phyloP scores from a whole-genome alignment of 1,140 invertebrate species.

The Drosophila leontia region DNA sequence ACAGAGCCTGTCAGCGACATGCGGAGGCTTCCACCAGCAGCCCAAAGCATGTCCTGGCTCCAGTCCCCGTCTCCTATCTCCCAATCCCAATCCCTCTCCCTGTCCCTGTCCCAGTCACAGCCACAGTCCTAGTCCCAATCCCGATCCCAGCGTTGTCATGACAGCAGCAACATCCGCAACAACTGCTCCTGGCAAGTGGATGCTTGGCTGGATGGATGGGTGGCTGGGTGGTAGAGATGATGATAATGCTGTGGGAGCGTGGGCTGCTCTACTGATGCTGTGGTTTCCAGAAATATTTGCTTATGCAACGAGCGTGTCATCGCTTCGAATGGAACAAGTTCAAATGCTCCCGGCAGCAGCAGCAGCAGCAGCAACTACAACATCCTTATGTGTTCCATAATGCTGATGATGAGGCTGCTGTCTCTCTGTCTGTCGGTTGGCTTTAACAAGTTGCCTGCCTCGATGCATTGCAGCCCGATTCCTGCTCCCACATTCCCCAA shows the following conservation, averaged over 20 bases:
- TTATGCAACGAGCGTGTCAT: conserved; percentile 81
- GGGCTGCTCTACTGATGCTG: conserved; percentile 9
- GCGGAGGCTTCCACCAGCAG: conserved; percentile 21
- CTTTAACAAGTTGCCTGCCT: conserved; percentile 42
- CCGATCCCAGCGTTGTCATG: conserved; percentile 54
- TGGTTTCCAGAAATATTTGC: conserved; percentile 71
- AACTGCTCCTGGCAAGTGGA: conserved; percentile 57
- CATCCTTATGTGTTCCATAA: conserved; percentile 44
- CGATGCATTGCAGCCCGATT: conserved; percentile 22
- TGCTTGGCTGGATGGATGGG: conserved; percentile 26
- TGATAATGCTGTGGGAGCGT: background rate
- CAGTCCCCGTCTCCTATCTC: conserved; percentile 36
- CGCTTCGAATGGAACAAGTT: conserved; percentile 74
- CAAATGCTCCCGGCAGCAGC: conserved; percentile 56
- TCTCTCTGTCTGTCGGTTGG: conserved; percentile 33
- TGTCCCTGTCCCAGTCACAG: background rate
- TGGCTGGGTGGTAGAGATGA: background rate
- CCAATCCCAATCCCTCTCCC: conserved; percentile 13
- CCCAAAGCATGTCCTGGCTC: conserved; percentile 62
- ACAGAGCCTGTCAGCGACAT: conserved; percentile 58
- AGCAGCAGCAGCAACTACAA: conserved; percentile 29
- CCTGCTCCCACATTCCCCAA: conserved; percentile 7
- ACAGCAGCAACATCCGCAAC: conserved; percentile 51
- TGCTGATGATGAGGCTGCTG: conserved; percentile 30
- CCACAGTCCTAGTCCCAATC: background rate